Conservation (phyloP, 2,797 vertebrate genomes). For the Pygocentrus nattereri region DNA sequence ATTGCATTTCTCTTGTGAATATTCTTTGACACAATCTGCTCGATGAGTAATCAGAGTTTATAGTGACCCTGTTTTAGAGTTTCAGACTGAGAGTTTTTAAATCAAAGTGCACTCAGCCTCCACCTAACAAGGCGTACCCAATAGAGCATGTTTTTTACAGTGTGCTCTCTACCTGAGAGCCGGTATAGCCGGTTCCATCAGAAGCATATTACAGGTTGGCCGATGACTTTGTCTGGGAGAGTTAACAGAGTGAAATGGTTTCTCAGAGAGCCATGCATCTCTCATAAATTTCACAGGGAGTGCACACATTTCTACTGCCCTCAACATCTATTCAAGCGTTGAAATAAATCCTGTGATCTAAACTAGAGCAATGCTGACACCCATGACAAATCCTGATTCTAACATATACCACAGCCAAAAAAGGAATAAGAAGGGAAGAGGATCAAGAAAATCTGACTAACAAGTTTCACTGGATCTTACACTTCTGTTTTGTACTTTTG, state of each 20-base stretch:
- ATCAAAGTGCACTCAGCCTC: slow-evolving; percentile 7
- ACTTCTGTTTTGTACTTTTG: slow-evolving; percentile 24
- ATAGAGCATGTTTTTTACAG: slow-evolving; percentile 26
- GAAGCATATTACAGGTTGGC: slow-evolving; percentile 51
- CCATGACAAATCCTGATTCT: slow-evolving; percentile 78
- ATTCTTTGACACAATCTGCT: background rate
- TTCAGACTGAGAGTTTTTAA: slow-evolving; percentile 5
- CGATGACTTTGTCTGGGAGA: slow-evolving; percentile 42
- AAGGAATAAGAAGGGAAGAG: slow-evolving; percentile 29
- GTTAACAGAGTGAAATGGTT: slow-evolving; percentile 57
- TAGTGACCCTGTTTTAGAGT: background rate
- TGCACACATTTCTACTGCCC: slow-evolving; percentile 69
- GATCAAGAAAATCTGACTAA: slow-evolving; percentile 55
- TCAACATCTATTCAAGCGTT: slow-evolving; percentile 73
- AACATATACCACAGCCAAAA: slow-evolving; percentile 72
- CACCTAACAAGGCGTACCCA: background rate
- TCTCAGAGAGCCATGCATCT: slow-evolving; percentile 53
- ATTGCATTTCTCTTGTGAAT: background rate
- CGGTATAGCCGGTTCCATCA: slow-evolving; percentile 42
- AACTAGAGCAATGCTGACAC: slow-evolving; percentile 68
- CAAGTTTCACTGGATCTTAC: slow-evolving; percentile 34
- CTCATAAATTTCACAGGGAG: slow-evolving; percentile 75
- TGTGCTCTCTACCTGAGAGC: slow-evolving; percentile 26
- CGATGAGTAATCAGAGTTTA: background rate
- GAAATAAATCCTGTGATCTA: slow-evolving; percentile 78